Conservation (phyloP, 2,113 vertebrate species). For the human (Homo sapiens) region DNA sequence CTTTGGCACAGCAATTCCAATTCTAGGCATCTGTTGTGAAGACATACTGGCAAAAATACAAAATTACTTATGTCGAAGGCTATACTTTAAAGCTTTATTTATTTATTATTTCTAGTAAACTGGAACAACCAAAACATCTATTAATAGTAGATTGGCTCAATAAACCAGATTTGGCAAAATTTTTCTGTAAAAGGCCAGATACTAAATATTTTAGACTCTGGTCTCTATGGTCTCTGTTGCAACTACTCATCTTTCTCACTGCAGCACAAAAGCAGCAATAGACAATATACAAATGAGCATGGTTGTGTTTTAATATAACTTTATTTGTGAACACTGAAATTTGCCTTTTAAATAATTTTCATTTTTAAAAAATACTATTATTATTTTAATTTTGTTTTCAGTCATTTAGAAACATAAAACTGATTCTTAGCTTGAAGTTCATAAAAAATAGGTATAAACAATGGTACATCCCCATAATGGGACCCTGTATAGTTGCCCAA, state of each 20-base stretch:
- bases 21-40: slow-evolving; percentile 28
- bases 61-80: not conserved
- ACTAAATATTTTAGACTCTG: not conserved
- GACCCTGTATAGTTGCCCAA: not conserved
- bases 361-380: not conserved
- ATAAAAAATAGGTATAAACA: slow-evolving; percentile 1
- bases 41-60: slow-evolving; percentile 27
- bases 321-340: not conserved
- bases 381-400: slow-evolving; percentile 32
- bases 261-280: not conserved
- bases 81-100: not conserved
- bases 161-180: not conserved
- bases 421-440: not conserved
- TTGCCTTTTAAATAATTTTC: not conserved
- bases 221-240: not conserved
- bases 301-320: not conserved
- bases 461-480: not conserved
- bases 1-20: slow-evolving; percentile 9
- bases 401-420: not conserved
- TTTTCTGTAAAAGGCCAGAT: not conserved
- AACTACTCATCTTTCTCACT: not conserved
- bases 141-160: not conserved
- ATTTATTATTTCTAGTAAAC: not conserved
- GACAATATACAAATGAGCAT: not conserved
- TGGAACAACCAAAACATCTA: not conserved